These are phyloP conservation scores for Tupaia chinensis DNA, from an alignment of 2,113 vertebrate genomes.

Conservation along the genomic window DNA sequence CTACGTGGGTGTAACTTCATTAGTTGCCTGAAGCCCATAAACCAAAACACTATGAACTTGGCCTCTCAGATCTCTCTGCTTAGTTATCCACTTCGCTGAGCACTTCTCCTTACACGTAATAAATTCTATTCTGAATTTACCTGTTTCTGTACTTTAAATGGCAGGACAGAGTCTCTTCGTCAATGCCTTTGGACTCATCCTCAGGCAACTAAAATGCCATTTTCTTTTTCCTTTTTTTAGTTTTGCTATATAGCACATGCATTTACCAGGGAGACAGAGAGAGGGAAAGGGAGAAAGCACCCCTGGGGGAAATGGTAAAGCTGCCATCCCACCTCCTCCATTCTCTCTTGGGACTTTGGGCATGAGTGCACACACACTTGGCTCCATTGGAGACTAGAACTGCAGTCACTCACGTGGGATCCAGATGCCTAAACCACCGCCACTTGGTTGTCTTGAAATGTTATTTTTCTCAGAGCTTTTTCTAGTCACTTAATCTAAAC, in stretches of 20 bases:
- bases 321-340: too few species aligned
- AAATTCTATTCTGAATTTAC: conserved; percentile 9
- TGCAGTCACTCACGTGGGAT: too few species aligned
- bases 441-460: too few species aligned
- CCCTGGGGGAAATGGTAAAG: too few species aligned
- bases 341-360: too few species aligned
- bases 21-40: background rate
- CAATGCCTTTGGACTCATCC: background rate
- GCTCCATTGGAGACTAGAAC: too few species aligned
- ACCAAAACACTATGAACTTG: background rate
- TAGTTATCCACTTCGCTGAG: background rate
- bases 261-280: too few species aligned
- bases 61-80: background rate
- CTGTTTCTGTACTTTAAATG: background rate
- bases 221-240: background rate
- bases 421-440: too few species aligned
- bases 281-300: too few species aligned
- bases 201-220: background rate
- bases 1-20: background rate
- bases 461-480: background rate
- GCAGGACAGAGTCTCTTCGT: background rate
- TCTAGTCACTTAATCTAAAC: conserved; percentile 6
- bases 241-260: too few species aligned
- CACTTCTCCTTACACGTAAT: background rate
- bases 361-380: too few species aligned